Evolutionary conservation across 2,113 vertebrate genomes (phyloP), one percentile per base, ranked within the genome.

Genomic region (Cyphomyrus plagiostoma): DNA sequence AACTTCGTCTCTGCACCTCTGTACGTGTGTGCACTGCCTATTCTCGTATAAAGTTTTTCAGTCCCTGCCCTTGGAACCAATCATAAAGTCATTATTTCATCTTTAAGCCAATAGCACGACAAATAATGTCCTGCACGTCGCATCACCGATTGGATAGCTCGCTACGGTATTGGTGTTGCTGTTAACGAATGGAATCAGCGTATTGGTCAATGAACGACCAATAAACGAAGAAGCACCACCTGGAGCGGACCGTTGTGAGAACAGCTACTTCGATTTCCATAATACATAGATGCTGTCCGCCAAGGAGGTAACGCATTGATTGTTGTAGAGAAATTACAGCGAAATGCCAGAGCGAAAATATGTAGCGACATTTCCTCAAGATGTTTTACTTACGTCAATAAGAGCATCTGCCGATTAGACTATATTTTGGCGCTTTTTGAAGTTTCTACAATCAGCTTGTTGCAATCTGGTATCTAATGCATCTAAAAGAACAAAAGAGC

Each of bases 241-340:
- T 85, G 49, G 39, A 89, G 80, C 77, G 89, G 89, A 89, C 89
- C 89, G 52, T 84, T 89, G 89, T 62, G 89, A 85, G 77, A 89
- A 42, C 88, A 89, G 10, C 50, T 35, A 62, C 77, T 85, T 89
- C 77, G 35, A 84, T 84, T 88, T 83, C 77, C 39, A 52, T 84
- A 48, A 56, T 84, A 48, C 80, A 84, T 84, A 23, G 77, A 83
- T 80, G 80, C 50, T 53, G 89, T 84, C 83, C 77, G 49, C 48
- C 77, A 53, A 84, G 42, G 35, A 89, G 50, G 77, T 48, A 89
- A 53, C 17, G 52, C 77, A 89, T 19, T 84, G 88, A 84, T 70
- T 49, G 48, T 62, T 82, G 70, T 82, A 46, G 77, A 42, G 52
- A 52, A 56, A 84, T 10, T 50, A 84, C 52, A 89, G 80, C 53